Conservation (phyloP, 2,113 vertebrate genomes). For the Microcebus murinus region DNA sequence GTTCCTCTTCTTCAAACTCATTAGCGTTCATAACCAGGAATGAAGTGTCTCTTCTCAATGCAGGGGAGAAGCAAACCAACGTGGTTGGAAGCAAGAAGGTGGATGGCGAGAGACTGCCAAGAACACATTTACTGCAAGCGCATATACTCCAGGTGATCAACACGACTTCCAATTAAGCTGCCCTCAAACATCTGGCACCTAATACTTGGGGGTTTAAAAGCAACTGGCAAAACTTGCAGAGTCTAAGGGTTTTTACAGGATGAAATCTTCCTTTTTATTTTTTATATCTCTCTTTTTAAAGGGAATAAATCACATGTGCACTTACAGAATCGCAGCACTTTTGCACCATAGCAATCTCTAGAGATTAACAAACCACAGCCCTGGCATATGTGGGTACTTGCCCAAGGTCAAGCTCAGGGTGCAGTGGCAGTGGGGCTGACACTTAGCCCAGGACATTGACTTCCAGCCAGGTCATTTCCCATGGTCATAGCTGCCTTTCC, state of each 20-base stretch:
- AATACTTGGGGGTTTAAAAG: constrained; percentile 59
- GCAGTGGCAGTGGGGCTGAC: not conserved
- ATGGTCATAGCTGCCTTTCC: not conserved
- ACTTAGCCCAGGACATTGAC: not conserved
- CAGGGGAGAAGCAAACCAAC: constrained; percentile 68
- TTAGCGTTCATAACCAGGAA: constrained; percentile 76
- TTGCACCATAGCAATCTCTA: not conserved
- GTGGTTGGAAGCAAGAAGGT: constrained; percentile 56
- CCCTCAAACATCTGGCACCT: constrained; percentile 36
- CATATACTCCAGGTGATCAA: constrained; percentile 36
- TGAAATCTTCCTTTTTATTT: constrained; percentile 50
- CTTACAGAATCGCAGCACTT: constrained; percentile 19
- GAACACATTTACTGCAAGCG: constrained; percentile 11
- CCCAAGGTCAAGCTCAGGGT: not conserved
- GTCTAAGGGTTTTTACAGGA: constrained; percentile 18
- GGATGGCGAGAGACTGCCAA: constrained; percentile 59
- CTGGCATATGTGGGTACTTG: not conserved
- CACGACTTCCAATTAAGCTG: constrained; percentile 68
- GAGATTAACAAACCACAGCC: not conserved
- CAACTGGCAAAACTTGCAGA: constrained; percentile 45
- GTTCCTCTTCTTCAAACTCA: constrained; percentile 77
- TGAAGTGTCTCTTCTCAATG: constrained; percentile 74
- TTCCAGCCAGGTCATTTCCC: too few species aligned
- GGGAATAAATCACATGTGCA: constrained; percentile 61
- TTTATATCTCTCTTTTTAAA: constrained; percentile 39